Evolutionary conservation across 1,140 invertebrate genomes (phyloP).

Genomic region (Solenopsis fugax): DNA sequence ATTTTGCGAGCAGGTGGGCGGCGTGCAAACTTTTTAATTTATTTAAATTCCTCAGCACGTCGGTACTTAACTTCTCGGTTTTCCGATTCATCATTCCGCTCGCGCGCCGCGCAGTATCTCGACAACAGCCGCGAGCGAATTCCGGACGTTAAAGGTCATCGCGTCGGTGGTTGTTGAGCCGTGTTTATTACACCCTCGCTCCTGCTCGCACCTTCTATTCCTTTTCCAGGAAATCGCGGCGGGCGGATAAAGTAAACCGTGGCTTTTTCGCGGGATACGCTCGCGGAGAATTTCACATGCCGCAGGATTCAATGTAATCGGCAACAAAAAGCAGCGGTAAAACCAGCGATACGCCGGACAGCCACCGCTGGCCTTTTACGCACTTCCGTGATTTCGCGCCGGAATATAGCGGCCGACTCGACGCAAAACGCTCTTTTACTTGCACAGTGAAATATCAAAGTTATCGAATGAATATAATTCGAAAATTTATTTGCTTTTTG

Average conservation of each 20-base stretch:
- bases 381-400: conserved; percentile 29
- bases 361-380: conserved; percentile 5
- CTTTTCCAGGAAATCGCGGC: not conserved
- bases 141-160: not conserved
- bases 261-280: not conserved
- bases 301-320: conserved; percentile 16
- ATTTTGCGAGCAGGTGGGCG: not conserved
- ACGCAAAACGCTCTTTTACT: not conserved
- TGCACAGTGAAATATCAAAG: not conserved
- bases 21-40: conserved; percentile 39
- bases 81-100: conserved; percentile 16
- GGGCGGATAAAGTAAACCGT: not conserved
- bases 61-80: conserved; percentile 31
- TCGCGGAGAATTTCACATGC: conserved; percentile 10
- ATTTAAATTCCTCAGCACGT: conserved; percentile 34
- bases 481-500: conserved; percentile 9
- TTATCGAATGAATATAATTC: not conserved
- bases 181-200: not conserved
- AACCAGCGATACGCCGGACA: not conserved
- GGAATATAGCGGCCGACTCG: not conserved
- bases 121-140: not conserved
- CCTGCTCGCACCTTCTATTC: too few species aligned
- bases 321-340: conserved; percentile 32
- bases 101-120: not conserved
- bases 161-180: not conserved